These are phyloP conservation scores for Cheilosia urbana DNA, from an alignment of 2,888 invertebrate genomes.

Conservation along the genomic window DNA sequence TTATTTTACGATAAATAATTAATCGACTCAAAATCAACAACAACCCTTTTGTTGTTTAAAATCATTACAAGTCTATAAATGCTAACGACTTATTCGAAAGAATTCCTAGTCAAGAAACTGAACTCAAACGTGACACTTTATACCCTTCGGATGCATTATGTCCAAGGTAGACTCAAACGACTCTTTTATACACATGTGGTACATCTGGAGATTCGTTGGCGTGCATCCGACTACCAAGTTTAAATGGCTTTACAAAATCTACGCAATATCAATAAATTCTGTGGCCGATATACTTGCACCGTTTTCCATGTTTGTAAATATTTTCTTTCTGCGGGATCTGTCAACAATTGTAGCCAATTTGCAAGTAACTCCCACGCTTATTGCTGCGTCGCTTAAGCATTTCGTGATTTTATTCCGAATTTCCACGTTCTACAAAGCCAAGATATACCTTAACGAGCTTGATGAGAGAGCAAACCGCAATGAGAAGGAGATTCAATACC, in stretches of 20 bases:
- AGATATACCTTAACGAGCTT: background rate
- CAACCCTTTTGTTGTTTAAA: too few relatives aligned
- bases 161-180: too few relatives aligned
- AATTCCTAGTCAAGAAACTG: too few relatives aligned
- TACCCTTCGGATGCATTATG: too few relatives aligned
- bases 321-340: conserved; percentile 1
- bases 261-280: conserved; percentile 31
- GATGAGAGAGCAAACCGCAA: conserved; percentile 3
- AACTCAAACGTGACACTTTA: too few relatives aligned
- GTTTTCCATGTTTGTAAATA: background rate
- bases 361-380: conserved; percentile 22
- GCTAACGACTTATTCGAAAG: too few relatives aligned
- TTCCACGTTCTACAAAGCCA: background rate
- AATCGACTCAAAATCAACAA: too few relatives aligned
- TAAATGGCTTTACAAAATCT: conserved; percentile 40
- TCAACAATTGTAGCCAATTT: conserved; percentile 20
- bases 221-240: conserved; percentile 17
- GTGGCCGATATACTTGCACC: background rate
- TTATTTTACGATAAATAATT: too few relatives aligned
- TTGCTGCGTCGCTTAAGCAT: conserved; percentile 6
- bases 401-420: conserved; percentile 7
- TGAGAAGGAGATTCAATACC: conserved; percentile 8
- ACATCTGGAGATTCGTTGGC: conserved; percentile 44
- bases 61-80: too few relatives aligned
- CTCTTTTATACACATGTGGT: conserved; percentile 10